Base-by-base conservation (phyloP, 2,113 vertebrate species). In the Channa maculata region DNA sequence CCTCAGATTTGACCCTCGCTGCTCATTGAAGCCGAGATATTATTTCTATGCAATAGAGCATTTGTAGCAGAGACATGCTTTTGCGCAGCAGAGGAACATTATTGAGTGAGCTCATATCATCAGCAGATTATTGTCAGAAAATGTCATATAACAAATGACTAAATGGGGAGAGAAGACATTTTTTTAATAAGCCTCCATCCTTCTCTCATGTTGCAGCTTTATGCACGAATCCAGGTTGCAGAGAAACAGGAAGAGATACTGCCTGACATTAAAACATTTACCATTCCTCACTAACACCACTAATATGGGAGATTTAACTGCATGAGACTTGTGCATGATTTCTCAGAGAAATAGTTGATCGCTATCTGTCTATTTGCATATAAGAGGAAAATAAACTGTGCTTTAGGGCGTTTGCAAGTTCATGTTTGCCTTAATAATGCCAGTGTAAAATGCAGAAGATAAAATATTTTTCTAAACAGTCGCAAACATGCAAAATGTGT, bases 301-400 rank as follows among this genome's bases (percentile, higher is more conserved):
- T 33, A 44, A 67, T 58, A n/a, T 34, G 7, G 36, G 7, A 46
- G 34, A 69, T 73, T 62, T 48, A 57, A 13, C 41, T 54, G 71
- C 79, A 82, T 68, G 54, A 74, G 41, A 66, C 43, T 71, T 75
- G 54, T 84, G 85, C 75, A 75, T 80, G 71, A 45, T n/a, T 24
- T 64, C 53, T 9, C 33, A n/a, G 45, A 68, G 39, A 34, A 65
- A 51, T 74, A 57, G 24, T 53, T 15, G 45, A 36, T 73, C 14
- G 5, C 34, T 48, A 33, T 44, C 2, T 11, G 0, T 15, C 24
- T 10, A 66, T 44, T 34, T 66, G 39, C 24, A 53, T 43, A 14
- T 12, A 10, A 15, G 3, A 46, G 6, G 24, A 1, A 24, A 11
- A 68, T 24, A 2, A 10, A 14, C 12, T 43, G 14, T 66, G 10